Conservation (phyloP, 2,113 vertebrate genomes). For the Anoura caudifer region DNA sequence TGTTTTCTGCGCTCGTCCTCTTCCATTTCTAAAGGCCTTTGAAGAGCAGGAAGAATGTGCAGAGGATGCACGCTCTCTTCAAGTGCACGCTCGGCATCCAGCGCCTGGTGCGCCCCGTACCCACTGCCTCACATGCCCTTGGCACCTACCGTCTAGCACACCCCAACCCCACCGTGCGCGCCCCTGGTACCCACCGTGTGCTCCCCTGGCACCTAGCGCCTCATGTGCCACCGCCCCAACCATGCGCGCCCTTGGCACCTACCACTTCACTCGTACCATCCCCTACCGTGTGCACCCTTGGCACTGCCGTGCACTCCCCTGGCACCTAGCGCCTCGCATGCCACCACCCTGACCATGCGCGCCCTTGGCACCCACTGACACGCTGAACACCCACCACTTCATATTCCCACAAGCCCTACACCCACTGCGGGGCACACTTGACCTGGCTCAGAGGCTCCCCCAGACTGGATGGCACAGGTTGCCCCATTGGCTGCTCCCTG, state of each 20-base stretch:
- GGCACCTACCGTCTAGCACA: neutral
- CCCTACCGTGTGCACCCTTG: too few species aligned
- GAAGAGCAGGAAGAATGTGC: neutral
- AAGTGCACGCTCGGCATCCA: neutral
- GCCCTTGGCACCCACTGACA: neutral
- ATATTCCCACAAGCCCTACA: too few species aligned
- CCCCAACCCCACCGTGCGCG: neutral
- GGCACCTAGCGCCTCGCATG: too few species aligned
- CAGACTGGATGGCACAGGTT: neutral
- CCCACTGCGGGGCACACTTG: neutral
- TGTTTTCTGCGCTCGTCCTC: conserved; percentile 36
- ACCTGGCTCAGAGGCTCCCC: neutral
- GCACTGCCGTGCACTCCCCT: too few species aligned
- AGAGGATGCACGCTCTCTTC: neutral
- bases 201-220: neutral
- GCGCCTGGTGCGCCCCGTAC: too few species aligned
- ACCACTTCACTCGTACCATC: too few species aligned
- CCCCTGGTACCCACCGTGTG: too few species aligned
- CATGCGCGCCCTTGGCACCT: neutral
- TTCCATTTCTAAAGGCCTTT: conserved; percentile 65
- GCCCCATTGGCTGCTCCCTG: neutral
- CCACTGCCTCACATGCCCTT: neutral
- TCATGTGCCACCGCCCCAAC: too few species aligned
- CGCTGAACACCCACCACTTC: neutral
- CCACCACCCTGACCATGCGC: neutral